Conservation (phyloP, 92 coral and sea anemone genomes). For the Heteractis magnifica region DNA sequence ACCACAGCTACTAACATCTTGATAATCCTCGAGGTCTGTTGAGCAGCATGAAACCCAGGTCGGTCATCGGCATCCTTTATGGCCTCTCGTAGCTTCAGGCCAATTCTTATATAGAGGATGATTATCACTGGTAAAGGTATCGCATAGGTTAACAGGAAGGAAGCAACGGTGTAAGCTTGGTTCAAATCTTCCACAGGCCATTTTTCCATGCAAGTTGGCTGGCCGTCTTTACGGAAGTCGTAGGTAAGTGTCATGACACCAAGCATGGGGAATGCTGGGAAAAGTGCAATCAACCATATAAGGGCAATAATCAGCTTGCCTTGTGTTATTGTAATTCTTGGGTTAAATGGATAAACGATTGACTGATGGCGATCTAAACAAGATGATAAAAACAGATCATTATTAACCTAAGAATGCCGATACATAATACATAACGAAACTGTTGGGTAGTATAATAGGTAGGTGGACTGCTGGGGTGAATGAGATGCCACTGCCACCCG, state of each 20-base stretch:
- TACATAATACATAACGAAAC: not conserved
- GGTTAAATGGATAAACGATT: conserved; percentile 86
- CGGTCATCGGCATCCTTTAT: conserved; percentile 93
- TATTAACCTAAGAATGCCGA: not conserved
- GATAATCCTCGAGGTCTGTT: conserved; percentile 76
- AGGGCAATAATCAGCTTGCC: conserved; percentile 74
- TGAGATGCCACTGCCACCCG: too few species aligned
- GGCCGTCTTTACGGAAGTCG: not conserved
- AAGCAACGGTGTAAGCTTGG: conserved; percentile 22
- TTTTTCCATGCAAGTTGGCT: conserved; percentile 43
- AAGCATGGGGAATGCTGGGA: conserved; percentile 87
- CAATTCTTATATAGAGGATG: conserved; percentile 76
- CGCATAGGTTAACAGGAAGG: conserved; percentile 86
- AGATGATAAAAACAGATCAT: not conserved
- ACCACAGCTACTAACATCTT: conserved; percentile 90
- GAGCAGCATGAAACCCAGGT: conserved; percentile 91
- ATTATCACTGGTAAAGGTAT: conserved; percentile 85
- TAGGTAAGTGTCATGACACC: conserved; percentile 49
- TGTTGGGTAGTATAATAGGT: not conserved
- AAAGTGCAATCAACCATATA: conserved; percentile 88
- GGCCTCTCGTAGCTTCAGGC: conserved; percentile 78
- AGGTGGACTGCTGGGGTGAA: too few species aligned
- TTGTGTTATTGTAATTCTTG: conserved; percentile 77
- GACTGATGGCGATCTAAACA: conserved; percentile 93
- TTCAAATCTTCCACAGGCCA: conserved; percentile 61